Base-by-base conservation (phyloP, 2,113 vertebrate genomes). In the Ancistrus triradiatus region DNA sequence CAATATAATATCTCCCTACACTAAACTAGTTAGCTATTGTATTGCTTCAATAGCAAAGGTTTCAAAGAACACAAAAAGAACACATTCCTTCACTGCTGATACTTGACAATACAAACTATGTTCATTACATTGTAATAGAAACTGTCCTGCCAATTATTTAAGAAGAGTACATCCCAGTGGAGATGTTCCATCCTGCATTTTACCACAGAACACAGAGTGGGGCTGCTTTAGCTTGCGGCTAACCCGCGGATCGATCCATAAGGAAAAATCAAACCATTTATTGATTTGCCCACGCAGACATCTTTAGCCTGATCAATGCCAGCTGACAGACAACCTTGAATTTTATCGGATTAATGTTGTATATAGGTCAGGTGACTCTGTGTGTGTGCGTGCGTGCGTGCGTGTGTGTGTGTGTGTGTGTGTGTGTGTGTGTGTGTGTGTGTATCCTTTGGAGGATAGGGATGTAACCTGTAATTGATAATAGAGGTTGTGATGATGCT, bases 341-440 rank as follows among this genome's bases (percentile, higher is more conserved):
- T 65, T 56, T 21, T 48, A 59, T 24, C 31, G 65, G 55, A 59
- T 59, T 59, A 59, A 51, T 31, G 47, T 9, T 49, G 77, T 80
- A 79, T 76, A 62, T 77, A 76, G 70, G 64, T 77, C 62, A 64
- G 76, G 74, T 78, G 37, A 66, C n/a, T n/a, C n/a, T n/a, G n/a
- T n/a, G n/a, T n/a, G n/a, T n/a, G n/a, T n/a, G 27, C 21, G 52
- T 43, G 44, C 52, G 74, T 81, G 31, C 61, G 38, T 24, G 46
- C 19, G 25, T 62, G 38, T 51, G 42, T 40, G 28, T 50, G 74
- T 79, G 42, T 62, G 40, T 17, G 51, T 19, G 19, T 59, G 44
- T 66, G 47, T 37, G 40, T 48, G 75, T 80, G 42, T 62, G 31
- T 18, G 52, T 7, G 40, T 31, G 49, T 43, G 24, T 31, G 33